phyloP scores from a whole-genome alignment of 2,113 vertebrate genomes.

The Sardina pilchardus region DNA sequence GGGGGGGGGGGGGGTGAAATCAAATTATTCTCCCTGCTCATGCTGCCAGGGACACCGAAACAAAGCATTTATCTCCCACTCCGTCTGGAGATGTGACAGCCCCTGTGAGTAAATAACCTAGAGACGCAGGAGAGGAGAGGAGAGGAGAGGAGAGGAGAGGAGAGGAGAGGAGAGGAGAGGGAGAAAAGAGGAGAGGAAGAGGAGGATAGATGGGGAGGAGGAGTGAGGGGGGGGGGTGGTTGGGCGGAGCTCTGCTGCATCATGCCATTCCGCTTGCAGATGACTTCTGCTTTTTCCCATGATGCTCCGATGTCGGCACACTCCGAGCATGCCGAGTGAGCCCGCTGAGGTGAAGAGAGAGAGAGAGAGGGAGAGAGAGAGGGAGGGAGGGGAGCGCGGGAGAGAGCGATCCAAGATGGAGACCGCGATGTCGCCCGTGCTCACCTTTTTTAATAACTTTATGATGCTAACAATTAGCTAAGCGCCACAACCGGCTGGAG shows the following conservation, averaged over 20 bases:
- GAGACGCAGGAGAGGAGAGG: not conserved
- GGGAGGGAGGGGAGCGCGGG: not conserved
- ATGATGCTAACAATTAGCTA: not conserved
- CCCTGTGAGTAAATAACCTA: constrained; percentile 37
- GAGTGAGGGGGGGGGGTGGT: not conserved
- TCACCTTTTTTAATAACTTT: not conserved
- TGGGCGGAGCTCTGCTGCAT: not conserved
- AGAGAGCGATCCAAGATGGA: not conserved
- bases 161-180: not conserved
- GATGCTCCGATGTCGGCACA: not conserved
- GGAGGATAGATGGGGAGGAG: not conserved
- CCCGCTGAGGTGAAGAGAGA: not conserved
- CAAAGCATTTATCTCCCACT: constrained; percentile 32
- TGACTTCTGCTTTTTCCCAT: not conserved
- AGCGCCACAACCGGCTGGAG: not conserved
- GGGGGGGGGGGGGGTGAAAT: constrained; percentile 15
- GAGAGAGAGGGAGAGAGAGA: not conserved
- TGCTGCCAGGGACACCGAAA: not conserved
- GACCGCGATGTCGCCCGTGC: not conserved
- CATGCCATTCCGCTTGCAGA: not conserved
- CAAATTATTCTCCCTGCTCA: constrained; percentile 35
- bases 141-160: not conserved
- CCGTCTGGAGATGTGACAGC: constrained; percentile 40
- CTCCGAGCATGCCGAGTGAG: not conserved
- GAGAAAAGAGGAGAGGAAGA: not conserved